Evolutionary conservation across 2,113 vertebrate genomes (phyloP).

Genomic region (Hippopotamus amphibius): DNA sequence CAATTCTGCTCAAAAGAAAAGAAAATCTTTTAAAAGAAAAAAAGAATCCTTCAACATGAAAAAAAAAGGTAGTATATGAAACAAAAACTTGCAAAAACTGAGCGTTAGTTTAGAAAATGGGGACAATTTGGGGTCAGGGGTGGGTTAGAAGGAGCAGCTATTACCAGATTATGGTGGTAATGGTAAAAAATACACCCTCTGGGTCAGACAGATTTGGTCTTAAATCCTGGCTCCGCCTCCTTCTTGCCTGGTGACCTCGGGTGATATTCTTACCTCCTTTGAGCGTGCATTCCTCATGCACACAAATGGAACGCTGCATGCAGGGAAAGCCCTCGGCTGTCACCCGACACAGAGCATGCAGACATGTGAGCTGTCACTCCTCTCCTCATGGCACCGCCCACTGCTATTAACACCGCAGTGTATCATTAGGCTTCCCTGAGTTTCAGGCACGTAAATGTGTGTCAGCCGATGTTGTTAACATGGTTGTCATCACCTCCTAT

Average conservation of each 20-base stretch:
- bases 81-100: neutral
- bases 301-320: neutral
- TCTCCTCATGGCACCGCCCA: accelerated
- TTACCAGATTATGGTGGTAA: neutral
- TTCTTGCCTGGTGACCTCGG: neutral
- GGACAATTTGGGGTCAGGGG: neutral
- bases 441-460: neutral
- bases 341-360: neutral
- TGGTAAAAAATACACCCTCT: neutral
- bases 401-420: neutral
- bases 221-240: neutral
- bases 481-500: neutral
- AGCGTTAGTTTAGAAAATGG: neutral
- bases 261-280: neutral
- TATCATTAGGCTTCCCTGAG: neutral
- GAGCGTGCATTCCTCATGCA: neutral
- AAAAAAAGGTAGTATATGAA: neutral
- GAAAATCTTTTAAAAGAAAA: neutral
- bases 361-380: neutral
- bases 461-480: neutral
- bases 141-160: neutral
- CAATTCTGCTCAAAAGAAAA: conserved; percentile 23
- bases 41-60: neutral
- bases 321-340: neutral
- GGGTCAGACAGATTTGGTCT: neutral